Percentiles rank a stretch among this genome's conserved stretches.
These are phyloP conservation scores for Orchestes rusci DNA, from an alignment of 2,888 invertebrate genomes.

Conservation along the genomic window DNA sequence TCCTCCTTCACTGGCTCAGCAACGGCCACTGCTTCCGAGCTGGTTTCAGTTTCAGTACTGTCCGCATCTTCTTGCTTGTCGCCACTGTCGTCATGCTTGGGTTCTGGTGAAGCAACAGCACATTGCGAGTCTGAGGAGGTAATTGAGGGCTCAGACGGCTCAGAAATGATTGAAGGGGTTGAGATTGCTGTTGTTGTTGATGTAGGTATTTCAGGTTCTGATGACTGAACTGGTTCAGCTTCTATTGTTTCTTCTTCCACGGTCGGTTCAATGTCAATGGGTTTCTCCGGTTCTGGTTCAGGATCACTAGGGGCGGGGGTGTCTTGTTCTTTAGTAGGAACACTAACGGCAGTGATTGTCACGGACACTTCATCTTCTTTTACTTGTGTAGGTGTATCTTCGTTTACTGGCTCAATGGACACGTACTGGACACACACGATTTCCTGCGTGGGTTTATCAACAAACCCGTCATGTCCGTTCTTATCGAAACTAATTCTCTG, in stretches of 20 bases:
- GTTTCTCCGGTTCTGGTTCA: no score
- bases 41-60: background rate
- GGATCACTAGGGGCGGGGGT: no score
- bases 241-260: no score
- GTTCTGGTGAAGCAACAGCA: background rate
- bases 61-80: background rate
- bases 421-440: constrained; percentile 30
- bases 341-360: constrained; percentile 21
- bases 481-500: constrained; percentile 11
- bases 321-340: constrained; percentile 9
- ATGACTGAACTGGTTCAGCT: no score
- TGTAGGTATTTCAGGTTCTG: no score
- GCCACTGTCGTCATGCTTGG: background rate
- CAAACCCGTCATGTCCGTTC: background rate
- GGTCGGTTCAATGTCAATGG: no score
- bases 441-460: constrained; percentile 7
- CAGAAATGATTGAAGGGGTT: no score
- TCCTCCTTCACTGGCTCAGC: constrained; percentile 1
- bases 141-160: no score
- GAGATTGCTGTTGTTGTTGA: no score
- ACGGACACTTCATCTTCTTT: constrained; percentile 16
- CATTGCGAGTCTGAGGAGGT: background rate
- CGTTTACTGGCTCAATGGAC: constrained; percentile 27
- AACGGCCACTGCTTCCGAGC: background rate
- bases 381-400: constrained; percentile 3